These are phyloP conservation scores for Cerastis leucographa DNA, from an alignment of 2,888 invertebrate genomes.

Conservation along the genomic window DNA sequence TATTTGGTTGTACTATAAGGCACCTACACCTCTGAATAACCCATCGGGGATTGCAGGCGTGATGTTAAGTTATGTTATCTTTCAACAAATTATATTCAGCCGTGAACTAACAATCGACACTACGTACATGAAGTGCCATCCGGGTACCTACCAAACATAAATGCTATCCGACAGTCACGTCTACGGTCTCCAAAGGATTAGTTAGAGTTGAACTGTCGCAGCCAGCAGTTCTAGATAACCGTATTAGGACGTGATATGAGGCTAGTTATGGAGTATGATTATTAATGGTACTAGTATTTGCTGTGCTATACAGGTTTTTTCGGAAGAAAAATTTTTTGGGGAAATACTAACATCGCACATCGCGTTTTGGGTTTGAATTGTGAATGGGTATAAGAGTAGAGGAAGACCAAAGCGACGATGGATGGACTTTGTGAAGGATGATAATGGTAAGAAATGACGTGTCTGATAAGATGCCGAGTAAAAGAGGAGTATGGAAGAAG, in stretches of 20 bases:
- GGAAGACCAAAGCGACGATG: too few relatives aligned
- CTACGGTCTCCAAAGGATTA: conserved; percentile 51
- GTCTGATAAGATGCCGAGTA: too few relatives aligned
- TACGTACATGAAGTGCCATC: neutral
- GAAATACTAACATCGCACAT: too few relatives aligned
- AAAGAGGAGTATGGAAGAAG: too few relatives aligned
- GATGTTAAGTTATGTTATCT: too few relatives aligned
- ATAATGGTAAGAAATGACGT: too few relatives aligned
- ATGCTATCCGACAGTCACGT: conserved; percentile 35
- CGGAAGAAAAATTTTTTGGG: neutral
- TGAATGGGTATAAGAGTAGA: too few relatives aligned
- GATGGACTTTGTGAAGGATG: too few relatives aligned
- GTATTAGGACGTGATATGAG: conserved; percentile 20
- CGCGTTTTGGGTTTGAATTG: too few relatives aligned
- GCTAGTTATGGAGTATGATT: neutral
- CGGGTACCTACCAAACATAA: neutral
- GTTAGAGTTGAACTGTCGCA: conserved; percentile 53
- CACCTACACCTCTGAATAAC: too few relatives aligned
- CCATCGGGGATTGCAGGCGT: too few relatives aligned
- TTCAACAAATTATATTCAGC: neutral
- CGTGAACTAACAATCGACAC: neutral
- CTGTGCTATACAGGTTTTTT: neutral
- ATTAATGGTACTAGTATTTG: neutral
- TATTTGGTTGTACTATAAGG: too few relatives aligned
- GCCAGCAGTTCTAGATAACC: conserved; percentile 34